Evolutionary conservation across 92 coral and sea anemone genomes (phyloP).

Genomic region (Palythoa grandiflora): DNA sequence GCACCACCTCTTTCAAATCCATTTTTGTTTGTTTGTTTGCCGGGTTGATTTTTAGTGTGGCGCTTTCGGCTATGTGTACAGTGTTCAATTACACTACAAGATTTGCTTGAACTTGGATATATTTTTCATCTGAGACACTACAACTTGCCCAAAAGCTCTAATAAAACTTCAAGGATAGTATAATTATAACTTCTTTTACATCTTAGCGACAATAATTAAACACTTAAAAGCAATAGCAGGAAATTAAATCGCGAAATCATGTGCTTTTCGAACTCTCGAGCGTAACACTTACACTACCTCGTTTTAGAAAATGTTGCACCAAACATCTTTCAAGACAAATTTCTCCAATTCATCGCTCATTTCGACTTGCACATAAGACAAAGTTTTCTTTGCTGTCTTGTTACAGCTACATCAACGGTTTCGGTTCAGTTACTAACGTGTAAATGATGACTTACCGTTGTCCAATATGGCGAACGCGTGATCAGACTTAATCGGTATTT

Average conservation of each 20-base stretch:
- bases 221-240: neutral
- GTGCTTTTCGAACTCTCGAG: neutral
- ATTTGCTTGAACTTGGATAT: no score
- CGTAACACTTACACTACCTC: conserved; percentile 3
- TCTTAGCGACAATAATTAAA: no score
- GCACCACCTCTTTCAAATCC: no score
- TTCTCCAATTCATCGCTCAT: conserved; percentile 5
- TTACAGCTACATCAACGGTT: neutral
- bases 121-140: no score
- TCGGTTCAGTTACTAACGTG: neutral
- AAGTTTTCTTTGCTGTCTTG: neutral
- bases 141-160: neutral
- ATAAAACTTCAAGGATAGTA: no score
- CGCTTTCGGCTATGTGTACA: no score
- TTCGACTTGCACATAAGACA: conserved; percentile 28
- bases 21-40: no score
- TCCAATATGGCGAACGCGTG: conserved; percentile 4
- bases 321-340: neutral
- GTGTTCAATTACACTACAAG: no score
- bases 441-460: neutral
- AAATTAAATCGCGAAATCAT: conserved; percentile 19
- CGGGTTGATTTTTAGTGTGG: no score
- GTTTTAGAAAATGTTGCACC: conserved; percentile 7
- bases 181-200: no score
- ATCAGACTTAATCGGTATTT: conserved; percentile 14